Conservation (phyloP, 2,888 invertebrate species). For the Chrysodeixis includens region DNA sequence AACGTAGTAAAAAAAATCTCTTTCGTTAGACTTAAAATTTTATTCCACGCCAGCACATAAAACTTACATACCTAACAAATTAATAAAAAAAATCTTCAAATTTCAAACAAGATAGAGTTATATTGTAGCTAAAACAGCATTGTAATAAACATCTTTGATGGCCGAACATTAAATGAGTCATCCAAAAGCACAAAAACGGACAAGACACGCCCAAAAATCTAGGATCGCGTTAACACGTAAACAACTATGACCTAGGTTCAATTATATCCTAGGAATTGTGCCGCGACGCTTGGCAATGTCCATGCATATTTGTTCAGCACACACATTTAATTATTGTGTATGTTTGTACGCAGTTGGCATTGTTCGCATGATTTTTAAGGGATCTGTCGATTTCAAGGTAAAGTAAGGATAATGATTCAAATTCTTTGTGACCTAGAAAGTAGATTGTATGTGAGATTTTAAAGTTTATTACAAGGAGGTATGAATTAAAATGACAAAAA, state of each 20-base stretch:
- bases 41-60: no score
- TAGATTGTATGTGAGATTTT: no score
- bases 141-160: not conserved
- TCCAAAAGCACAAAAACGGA: not conserved
- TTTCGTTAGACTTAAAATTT: no score
- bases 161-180: not conserved
- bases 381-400: constrained; percentile 13
- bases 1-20: no score
- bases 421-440: not conserved
- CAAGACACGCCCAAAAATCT: constrained; percentile 15
- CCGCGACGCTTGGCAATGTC: constrained; percentile 44
- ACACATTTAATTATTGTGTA: constrained; percentile 17
- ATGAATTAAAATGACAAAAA: no score
- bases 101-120: no score
- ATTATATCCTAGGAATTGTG: constrained; percentile 44
- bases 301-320: constrained; percentile 25
- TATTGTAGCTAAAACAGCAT: not conserved
- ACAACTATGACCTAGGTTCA: constrained; percentile 57
- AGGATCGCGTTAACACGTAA: constrained; percentile 24
- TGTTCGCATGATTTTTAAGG: constrained; percentile 28
- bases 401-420: constrained; percentile 5
- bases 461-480: no score
- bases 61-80: no score
- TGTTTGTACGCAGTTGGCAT: constrained; percentile 57
- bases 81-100: no score